Evolutionary conservation across 2,113 vertebrate genomes (phyloP), one percentile per base, ranked within the genome.

Genomic region (Cynocephalus volans): DNA sequence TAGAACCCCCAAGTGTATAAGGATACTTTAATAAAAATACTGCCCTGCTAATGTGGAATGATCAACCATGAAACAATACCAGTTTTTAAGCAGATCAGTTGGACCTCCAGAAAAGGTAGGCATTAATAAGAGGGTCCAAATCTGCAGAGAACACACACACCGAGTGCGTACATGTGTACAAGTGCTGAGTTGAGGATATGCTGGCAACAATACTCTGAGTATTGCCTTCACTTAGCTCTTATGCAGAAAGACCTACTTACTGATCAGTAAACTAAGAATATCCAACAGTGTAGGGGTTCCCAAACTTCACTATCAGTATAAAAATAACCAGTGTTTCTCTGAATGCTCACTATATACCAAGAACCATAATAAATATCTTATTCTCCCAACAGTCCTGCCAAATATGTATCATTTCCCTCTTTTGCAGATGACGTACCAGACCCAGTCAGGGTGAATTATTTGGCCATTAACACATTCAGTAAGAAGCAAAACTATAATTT

Each of bases 371-470:
- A 77, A 31, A 79, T 36, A 50, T 23, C 54, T 80, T 28, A 45
- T 24, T 50, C 7, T 89, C 10, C 45, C 58, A 58, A 50, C 8
- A 9, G 23, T 41, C 41, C 60, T 92, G 62, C 21, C 82, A 88
- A 94, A 62, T n/a, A 41, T 21, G 4, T 62, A 45, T 70, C 45
- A 79, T 54, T 93, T 81, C 7, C 18, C 36, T 69, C 6, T 83
- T 89, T 83, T 7, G 28, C 10, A 82, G 67, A 85, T 85, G 75
- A 92, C 52, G 52, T 62, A 88, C 81, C 19, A 90, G 72, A 91
- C n/a, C 52, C 11, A 52, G 79, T 84, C 72, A n/a, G 15, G 45
- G 24, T 54, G 64, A 67, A 60, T 65, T 48, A 26, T 84, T 60
- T 76, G 41, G 13, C 58, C 48, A 28, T 41, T 31, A 84, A 56